Evolutionary conservation across 2,888 invertebrate species (phyloP), one percentile per base, ranked within the genome.

Genomic region (Apotomis capreana): DNA sequence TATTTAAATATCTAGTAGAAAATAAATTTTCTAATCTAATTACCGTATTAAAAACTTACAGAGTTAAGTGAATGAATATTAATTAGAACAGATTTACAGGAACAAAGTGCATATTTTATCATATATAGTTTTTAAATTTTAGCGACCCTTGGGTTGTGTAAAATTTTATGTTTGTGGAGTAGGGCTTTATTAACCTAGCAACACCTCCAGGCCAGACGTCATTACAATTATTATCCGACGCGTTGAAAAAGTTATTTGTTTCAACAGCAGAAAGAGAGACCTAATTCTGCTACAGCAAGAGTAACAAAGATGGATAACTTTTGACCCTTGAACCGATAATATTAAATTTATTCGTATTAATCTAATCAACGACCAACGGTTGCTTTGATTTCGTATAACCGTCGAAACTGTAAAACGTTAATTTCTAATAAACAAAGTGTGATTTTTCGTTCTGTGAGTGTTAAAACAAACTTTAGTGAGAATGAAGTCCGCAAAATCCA

Each of bases 401-500:
- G 85, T 86, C 85, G 79, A 77, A 79, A 81, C 81, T 77, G 76
- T 75, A 77, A 72, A 76, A 76, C 74, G 74, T 62, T 76, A 74
- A 40, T 74, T 68, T 75, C 63, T 58, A 69, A 75, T 71, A 79
- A 79, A 79, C 73, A 77, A 74, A 74, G 74, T 80, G 78, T 71
- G 8, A 77, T 78, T 77, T 81, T 12, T 76, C 77, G 78, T 76
- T 79, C 79, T 78, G 69, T 63, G 74, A 74, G 79, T 76, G 80
- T 82, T 80, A 82, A 77, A 76, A 68, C 78, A 75, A 77, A 64
- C 76, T 77, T 74, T 74, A 78, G 77, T 78, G 52, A 88, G 83
- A 83, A 92, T 92, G 92, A 92, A 87, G 84, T 89, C 92, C 0
- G 90, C 92, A 6, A 93, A 89, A 85, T 93, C 92, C 26, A 93